Base-by-base conservation (phyloP, 1,140 invertebrate genomes). In the Drosophila grimshawi region DNA sequence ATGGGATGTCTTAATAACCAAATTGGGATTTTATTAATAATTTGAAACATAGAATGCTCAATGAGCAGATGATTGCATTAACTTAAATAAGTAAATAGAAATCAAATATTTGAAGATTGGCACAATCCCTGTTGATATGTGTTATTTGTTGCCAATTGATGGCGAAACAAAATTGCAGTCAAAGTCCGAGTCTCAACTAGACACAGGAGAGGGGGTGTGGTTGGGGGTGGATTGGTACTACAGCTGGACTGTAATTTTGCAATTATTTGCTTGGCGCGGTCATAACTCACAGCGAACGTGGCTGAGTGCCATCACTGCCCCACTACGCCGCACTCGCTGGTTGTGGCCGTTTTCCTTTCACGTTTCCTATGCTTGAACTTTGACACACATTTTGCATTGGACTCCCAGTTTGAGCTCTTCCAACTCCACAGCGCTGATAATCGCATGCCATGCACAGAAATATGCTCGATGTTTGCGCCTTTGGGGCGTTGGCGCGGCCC, bases 251-350 rank as follows among this genome's bases (percentile, higher is more conserved):
- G 85, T 89, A 88, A 88, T 88, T 88, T 88, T 59, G 85, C 85
- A 88, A 88, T 88, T 88, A 88, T 88, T 88, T 88, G 85, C 85
- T 89, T 59, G 86, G 85, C 68, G 77, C 49, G 86, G 77, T 81
- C 86, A 88, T 88, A 88, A 89, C 86, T 88, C 85, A 88, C 53
- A 70, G 67, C 41, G 74, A 76, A 77, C 74, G 83, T 88, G 85
- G 83, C 72, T 88, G 85, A 85, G 76, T 89, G 76, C 76, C 70
- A 61, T 73, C 76, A 63, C 55, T 56, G 59, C 37, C 57, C 56
- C 62, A n/a, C 43, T 49, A 6, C 41, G 43, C 32, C 37, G 43
- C 51, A 63, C 37, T 56, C 61, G 78, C 51, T 77, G 62, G 57
- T 49, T 80, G 68, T 61, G 19, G 19, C 19, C 19, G 65, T 78